Evolutionary conservation across 2,797 vertebrate species (phyloP).

Genomic region (Artibeus jamaicensis): DNA sequence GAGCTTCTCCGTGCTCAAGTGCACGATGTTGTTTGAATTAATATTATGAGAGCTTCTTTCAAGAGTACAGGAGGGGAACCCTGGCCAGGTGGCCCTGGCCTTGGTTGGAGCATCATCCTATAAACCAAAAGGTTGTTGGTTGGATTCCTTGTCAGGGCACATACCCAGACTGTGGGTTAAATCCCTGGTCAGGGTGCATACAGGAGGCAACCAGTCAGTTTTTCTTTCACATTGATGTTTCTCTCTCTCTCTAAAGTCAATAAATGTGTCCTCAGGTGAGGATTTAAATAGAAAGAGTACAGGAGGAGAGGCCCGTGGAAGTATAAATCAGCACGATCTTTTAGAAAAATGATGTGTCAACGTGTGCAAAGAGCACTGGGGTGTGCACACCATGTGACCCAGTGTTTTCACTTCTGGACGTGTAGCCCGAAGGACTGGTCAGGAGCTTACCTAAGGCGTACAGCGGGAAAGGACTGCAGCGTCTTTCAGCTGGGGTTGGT

Average conservation of each 20-base stretch:
- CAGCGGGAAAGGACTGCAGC: background rate
- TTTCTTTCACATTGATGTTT: background rate
- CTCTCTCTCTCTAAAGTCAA: background rate
- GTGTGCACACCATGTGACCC: background rate
- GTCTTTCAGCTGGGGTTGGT: background rate
- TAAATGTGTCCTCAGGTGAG: background rate
- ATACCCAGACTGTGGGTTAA: too few species aligned
- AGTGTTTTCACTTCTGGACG: conserved; percentile 21
- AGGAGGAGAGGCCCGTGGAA: background rate
- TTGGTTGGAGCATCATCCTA: background rate
- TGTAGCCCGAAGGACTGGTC: background rate
- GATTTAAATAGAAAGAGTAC: background rate
- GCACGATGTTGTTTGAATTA: background rate
- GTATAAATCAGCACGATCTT: background rate
- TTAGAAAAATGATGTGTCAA: background rate
- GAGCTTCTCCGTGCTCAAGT: background rate
- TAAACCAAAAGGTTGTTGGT: background rate
- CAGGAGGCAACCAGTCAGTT: background rate
- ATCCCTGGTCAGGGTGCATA: too few species aligned
- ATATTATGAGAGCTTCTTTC: background rate
- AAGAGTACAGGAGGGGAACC: background rate
- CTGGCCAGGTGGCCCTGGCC: background rate
- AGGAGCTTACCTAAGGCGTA: background rate
- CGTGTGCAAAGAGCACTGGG: background rate
- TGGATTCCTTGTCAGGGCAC: background rate